These are phyloP conservation scores for Choloepus hoffmanni DNA, from an alignment of 2,113 vertebrate genomes.

Conservation along the genomic window DNA sequence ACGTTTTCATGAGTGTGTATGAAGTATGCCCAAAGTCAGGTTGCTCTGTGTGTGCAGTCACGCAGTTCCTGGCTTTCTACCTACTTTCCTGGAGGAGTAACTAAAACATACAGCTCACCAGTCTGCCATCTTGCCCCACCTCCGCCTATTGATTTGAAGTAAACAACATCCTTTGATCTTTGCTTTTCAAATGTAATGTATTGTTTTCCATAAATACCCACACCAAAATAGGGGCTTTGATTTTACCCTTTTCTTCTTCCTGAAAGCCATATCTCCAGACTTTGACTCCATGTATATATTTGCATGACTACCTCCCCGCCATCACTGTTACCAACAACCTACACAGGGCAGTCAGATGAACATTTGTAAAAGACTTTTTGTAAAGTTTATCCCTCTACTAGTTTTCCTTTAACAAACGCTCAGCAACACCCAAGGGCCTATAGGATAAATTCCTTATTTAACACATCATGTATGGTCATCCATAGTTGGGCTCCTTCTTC, in stretches of 20 bases:
- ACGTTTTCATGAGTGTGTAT: too few species aligned
- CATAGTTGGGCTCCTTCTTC: background rate
- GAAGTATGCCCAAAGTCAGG: too few species aligned
- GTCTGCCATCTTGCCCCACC: too few species aligned
- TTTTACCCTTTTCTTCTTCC: conserved; percentile 44
- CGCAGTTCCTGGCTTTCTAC: too few species aligned
- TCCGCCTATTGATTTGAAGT: conserved; percentile 57
- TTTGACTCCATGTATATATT: background rate
- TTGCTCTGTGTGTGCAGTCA: too few species aligned
- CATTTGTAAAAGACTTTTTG: background rate
- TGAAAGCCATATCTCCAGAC: conserved; percentile 2
- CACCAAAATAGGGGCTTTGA: background rate
- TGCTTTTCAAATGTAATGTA: conserved; percentile 39
- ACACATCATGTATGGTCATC: background rate
- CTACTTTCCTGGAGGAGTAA: too few species aligned
- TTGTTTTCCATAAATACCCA: conserved; percentile 52
- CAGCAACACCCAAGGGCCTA: background rate
- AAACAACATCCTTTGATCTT: conserved; percentile 55
- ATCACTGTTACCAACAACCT: background rate
- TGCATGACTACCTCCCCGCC: background rate
- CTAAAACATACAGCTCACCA: too few species aligned
- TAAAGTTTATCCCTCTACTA: background rate
- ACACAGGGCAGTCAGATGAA: background rate
- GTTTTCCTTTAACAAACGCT: conserved; percentile 24
- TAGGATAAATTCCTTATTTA: background rate